A percentile compares a stretch with the other conserved stretches of the same genome.
Conservation (phyloP, 2,797 vertebrate species). For the Sphenodon punctatus region DNA sequence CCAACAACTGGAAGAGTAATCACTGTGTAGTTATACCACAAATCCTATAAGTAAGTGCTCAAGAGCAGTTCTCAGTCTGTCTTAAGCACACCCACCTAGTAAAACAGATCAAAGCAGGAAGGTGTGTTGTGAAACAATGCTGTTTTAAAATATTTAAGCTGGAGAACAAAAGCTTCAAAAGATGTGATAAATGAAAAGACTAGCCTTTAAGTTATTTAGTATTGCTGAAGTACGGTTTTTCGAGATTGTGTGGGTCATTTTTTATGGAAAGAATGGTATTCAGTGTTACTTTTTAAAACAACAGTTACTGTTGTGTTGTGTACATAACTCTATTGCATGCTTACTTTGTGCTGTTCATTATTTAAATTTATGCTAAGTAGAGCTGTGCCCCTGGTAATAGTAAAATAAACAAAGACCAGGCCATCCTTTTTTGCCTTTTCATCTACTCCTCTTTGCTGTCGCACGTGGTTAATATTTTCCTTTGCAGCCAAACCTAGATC, state of each 20-base stretch:
- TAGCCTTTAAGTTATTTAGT: neutral
- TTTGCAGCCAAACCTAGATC: rapidly evolving
- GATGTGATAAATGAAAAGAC: neutral
- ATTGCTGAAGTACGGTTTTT: no score
- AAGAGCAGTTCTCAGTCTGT: neutral
- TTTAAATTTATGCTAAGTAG: neutral
- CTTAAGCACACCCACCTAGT: neutral
- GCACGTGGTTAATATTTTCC: neutral
- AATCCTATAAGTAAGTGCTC: neutral
- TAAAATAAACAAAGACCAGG: neutral
- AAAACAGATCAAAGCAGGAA: neutral
- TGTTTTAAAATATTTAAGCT: neutral
- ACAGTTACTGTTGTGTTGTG: no score
- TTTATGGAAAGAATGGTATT: neutral
- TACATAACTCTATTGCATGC: neutral
- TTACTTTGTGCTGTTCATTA: neutral
- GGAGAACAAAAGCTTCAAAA: neutral
- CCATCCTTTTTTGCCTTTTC: neutral
- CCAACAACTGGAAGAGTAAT: neutral
- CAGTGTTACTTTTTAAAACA: neutral
- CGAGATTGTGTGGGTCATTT: no score
- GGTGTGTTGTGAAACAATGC: neutral
- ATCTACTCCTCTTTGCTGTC: rapidly evolving
- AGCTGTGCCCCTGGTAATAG: neutral
- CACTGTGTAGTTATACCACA: neutral